Percentiles rank a stretch among this genome's conserved stretches.
Conservation (phyloP, 1,140 invertebrate genomes). For the Drosophila quadrilineata region DNA sequence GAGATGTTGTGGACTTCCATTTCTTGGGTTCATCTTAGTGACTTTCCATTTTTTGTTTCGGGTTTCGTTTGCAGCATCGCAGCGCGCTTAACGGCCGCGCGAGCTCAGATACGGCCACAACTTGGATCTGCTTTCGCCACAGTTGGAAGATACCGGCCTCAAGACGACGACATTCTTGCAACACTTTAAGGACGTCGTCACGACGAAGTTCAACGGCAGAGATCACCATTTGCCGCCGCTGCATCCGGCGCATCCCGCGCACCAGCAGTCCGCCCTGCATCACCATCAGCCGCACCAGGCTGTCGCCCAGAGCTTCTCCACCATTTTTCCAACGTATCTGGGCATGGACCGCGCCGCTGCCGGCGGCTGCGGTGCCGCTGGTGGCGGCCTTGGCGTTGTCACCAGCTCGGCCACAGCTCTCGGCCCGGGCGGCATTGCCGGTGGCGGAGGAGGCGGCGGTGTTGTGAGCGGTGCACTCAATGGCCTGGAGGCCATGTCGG, state of each 20-base stretch:
- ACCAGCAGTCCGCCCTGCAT: conserved; percentile 73
- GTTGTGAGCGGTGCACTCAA: conserved; percentile 84
- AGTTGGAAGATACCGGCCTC: conserved; percentile 81
- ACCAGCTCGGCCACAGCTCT: conserved; percentile 82
- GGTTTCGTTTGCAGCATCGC: conserved; percentile 50
- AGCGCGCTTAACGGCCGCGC: conserved; percentile 26
- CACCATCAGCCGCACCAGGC: conserved; percentile 79
- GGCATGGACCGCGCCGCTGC: conserved; percentile 78
- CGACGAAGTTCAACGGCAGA: conserved; percentile 81
- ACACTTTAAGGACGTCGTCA: conserved; percentile 81
- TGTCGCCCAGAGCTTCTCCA: conserved; percentile 79
- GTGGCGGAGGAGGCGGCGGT: conserved; percentile 63
- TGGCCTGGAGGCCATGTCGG: conserved; percentile 82
- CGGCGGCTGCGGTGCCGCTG: conserved; percentile 69
- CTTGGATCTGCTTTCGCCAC: conserved; percentile 75
- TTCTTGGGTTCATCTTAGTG: not conserved
- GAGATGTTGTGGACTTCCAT: not conserved
- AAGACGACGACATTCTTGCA: conserved; percentile 81
- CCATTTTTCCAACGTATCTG: conserved; percentile 80
- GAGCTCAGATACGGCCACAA: conserved; percentile 68
- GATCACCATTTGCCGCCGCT: conserved; percentile 78
- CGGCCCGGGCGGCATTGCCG: conserved; percentile 67
- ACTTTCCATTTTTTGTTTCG: not conserved
- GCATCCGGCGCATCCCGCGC: conserved; percentile 70
- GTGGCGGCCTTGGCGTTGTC: conserved; percentile 81